Conservation (phyloP, 1,140 invertebrate genomes). For the Anastatus disparis region DNA sequence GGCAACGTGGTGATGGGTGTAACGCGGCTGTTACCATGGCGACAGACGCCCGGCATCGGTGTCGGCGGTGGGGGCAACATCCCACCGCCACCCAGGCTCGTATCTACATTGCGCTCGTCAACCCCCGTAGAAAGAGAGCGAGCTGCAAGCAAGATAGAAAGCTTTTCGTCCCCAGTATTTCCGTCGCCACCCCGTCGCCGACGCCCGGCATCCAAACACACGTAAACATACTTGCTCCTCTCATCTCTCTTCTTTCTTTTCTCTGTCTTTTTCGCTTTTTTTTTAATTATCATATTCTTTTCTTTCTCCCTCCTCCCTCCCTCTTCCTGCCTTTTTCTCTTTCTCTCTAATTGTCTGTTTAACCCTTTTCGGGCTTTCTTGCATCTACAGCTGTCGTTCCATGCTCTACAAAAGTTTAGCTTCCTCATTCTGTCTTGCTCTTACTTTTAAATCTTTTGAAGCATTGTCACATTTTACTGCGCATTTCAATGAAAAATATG, state of each 20-base stretch:
- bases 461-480: not conserved
- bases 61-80: constrained; percentile 61
- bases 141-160: not conserved
- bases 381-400: not conserved
- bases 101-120: constrained; percentile 49
- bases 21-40: constrained; percentile 67
- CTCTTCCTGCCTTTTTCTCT: not conserved
- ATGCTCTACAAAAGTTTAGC: too few species aligned
- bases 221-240: too few species aligned
- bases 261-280: not conserved
- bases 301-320: not conserved
- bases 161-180: constrained; percentile 28
- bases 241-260: not conserved
- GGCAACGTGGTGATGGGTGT: constrained; percentile 55
- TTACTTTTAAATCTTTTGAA: not conserved
- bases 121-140: constrained; percentile 43
- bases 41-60: constrained; percentile 64
- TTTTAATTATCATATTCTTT: too few species aligned
- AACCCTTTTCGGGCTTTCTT: constrained; percentile 2
- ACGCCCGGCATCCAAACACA: constrained; percentile 35
- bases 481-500: not conserved
- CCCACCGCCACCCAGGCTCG: constrained; percentile 60
- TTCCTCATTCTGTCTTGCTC: not conserved
- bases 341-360: not conserved
- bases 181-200: constrained; percentile 38